phyloP scores from a whole-genome alignment of 2,113 vertebrate genomes.

The Romanogobio albipinnatus region DNA sequence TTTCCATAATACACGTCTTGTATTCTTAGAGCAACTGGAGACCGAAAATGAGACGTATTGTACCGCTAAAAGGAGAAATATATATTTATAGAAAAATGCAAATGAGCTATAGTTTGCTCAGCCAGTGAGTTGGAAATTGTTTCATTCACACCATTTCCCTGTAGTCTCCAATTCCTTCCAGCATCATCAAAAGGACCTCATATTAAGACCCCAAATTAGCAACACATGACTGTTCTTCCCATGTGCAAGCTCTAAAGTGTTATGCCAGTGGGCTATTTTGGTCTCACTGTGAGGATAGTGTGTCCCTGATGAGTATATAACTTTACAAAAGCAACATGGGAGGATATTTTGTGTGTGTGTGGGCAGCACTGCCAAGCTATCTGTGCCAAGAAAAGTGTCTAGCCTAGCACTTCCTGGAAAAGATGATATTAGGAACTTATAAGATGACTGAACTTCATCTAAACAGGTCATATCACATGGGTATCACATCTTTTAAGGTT shows the following conservation, averaged over 20 bases:
- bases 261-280: constrained; percentile 36
- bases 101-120: neutral
- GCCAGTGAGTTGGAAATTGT: neutral
- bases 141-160: neutral
- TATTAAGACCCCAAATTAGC: constrained; percentile 17
- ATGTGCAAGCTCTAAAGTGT: constrained; percentile 22
- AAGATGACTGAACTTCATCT: neutral
- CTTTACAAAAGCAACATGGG: constrained; percentile 2
- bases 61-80: no score
- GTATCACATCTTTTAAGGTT: neutral
- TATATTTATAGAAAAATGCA: no score
- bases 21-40: no score
- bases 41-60: no score
- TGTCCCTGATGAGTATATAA: neutral
- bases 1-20: no score
- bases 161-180: neutral
- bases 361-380: neutral
- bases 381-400: constrained; percentile 28
- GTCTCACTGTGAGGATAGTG: constrained; percentile 14
- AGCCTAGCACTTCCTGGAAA: neutral
- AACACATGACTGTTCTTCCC: constrained; percentile 33
- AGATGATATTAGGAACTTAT: neutral
- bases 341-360: neutral
- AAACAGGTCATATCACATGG: neutral
- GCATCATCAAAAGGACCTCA: constrained; percentile 15